These are phyloP conservation scores for Drosophila repleta DNA, from an alignment of 1,140 invertebrate species.

Conservation along the genomic window DNA sequence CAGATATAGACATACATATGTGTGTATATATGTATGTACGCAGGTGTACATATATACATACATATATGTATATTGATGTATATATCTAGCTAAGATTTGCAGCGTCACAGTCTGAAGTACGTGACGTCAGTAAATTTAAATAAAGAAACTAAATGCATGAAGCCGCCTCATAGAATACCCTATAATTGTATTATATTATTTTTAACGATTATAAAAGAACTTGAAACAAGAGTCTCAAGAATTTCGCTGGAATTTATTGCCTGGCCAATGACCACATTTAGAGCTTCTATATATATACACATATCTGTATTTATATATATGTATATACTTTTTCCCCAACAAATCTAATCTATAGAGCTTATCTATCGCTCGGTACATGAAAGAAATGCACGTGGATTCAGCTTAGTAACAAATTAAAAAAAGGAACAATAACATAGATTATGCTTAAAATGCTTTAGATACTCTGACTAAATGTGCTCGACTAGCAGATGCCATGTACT, in stretches of 20 bases:
- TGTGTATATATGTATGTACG: not conserved
- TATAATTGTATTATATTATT: no score
- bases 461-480: not conserved
- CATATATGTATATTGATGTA: not conserved
- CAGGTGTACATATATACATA: not conserved
- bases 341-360: slow-evolving; percentile 36
- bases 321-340: not conserved
- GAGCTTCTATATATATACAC: not conserved
- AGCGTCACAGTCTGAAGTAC: not conserved
- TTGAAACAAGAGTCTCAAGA: no score
- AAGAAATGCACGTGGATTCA: not conserved
- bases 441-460: not conserved
- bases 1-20: slow-evolving; percentile 6
- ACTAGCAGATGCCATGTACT: not conserved
- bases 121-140: slow-evolving; percentile 8
- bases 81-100: not conserved
- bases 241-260: not conserved
- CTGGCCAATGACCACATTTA: slow-evolving; percentile 8
- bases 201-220: no score
- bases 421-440: not conserved
- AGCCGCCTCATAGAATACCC: not conserved
- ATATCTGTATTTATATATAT: not conserved
- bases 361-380: not conserved
- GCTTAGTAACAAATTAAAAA: not conserved
- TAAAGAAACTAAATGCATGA: not conserved